Conservation (phyloP, 2,113 vertebrate genomes). For the Micromys minutus region DNA sequence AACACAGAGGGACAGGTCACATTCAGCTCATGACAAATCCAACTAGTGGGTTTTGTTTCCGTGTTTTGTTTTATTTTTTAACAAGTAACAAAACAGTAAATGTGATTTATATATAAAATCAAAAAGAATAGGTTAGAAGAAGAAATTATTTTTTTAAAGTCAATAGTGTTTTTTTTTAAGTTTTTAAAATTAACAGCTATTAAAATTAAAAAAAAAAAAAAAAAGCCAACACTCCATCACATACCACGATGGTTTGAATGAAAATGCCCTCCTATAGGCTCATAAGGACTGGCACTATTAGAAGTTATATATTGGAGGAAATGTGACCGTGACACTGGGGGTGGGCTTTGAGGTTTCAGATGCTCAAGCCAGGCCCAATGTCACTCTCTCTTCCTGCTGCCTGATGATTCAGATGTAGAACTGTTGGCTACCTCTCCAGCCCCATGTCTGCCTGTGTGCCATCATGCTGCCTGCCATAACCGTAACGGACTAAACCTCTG, state of each 20-base stretch:
- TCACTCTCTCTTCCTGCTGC: background rate
- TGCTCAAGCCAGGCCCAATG: background rate
- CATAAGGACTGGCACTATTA: background rate
- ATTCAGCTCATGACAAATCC: background rate
- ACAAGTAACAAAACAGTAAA: conserved; percentile 21
- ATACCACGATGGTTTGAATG: background rate
- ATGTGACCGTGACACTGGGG: background rate
- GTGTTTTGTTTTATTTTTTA: background rate
- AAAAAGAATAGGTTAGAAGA: background rate
- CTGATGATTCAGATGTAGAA: background rate
- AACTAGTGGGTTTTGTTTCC: background rate
- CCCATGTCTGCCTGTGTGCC: background rate
- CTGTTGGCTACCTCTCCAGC: background rate
- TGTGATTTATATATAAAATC: conserved; percentile 7
- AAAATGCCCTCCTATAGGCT: background rate
- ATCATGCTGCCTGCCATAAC: background rate
- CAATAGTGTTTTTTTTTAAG: background rate
- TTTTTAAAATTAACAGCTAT: conserved; percentile 21
- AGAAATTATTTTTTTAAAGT: conserved; percentile 38
- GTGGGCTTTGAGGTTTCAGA: background rate
- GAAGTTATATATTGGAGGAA: background rate
- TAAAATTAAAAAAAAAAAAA: no score
- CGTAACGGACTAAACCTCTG: background rate
- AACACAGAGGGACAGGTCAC: background rate
- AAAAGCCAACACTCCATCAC: background rate